Conservation (phyloP, 1,140 invertebrate species). For the Oedothorax gibbosus region DNA sequence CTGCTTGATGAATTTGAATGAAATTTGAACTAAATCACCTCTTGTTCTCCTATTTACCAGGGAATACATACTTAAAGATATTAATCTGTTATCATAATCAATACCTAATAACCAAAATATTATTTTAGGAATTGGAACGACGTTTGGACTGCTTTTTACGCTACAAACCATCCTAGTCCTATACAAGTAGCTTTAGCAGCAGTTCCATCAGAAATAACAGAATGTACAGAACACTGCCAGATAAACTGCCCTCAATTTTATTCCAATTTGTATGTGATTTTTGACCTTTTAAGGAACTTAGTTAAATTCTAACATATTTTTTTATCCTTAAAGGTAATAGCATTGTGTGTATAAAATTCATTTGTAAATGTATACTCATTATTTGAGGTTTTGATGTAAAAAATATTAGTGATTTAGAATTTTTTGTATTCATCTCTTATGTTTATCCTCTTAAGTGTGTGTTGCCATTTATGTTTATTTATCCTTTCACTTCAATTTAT, state of each 20-base stretch:
- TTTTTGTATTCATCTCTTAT: too few relatives aligned
- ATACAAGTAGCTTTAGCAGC: neutral
- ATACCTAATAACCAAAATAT: neutral
- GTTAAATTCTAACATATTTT: conserved; percentile 9
- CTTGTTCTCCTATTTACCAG: too few relatives aligned
- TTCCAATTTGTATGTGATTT: conserved; percentile 45
- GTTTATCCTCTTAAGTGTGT: too few relatives aligned
- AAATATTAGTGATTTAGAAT: too few relatives aligned
- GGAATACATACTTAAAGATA: neutral
- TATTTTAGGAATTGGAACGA: conserved; percentile 41
- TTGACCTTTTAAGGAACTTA: neutral
- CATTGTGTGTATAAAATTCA: too few relatives aligned
- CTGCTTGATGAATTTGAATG: too few relatives aligned
- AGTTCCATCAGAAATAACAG: neutral
- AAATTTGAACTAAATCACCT: too few relatives aligned
- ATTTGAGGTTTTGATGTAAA: too few relatives aligned
- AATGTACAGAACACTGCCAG: conserved; percentile 46
- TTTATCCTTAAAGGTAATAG: neutral
- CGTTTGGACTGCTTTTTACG: conserved; percentile 45
- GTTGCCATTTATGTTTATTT: too few relatives aligned
- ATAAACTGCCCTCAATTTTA: conserved; percentile 42
- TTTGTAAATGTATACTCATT: too few relatives aligned
- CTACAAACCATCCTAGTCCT: conserved; percentile 58
- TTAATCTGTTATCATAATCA: neutral
- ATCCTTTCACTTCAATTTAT: too few relatives aligned